phyloP scores from a whole-genome alignment of 2,113 vertebrate genomes.

The Otocyon megalotis region DNA sequence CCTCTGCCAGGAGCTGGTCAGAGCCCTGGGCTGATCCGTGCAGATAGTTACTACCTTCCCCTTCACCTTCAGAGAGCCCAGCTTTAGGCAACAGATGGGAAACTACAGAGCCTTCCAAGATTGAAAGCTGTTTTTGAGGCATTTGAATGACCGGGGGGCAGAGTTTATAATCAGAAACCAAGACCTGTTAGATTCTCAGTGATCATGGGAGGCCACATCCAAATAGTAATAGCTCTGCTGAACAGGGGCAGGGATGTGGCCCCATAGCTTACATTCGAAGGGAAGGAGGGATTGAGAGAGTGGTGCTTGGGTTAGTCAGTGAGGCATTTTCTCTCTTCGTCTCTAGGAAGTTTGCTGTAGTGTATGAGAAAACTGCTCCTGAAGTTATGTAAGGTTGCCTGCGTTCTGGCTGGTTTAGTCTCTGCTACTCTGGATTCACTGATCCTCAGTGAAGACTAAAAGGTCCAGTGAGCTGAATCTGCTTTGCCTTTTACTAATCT shows the following conservation, averaged over 20 bases:
- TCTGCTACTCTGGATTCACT: neutral
- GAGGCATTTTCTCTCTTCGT: neutral
- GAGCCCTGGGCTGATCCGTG: neutral
- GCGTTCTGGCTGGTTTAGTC: neutral
- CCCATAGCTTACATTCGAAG: too few relatives aligned
- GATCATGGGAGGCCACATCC: neutral
- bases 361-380: neutral
- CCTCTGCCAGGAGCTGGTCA: neutral
- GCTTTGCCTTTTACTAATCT: neutral
- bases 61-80: neutral
- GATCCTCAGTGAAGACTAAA: neutral
- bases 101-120: neutral
- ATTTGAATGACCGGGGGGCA: neutral
- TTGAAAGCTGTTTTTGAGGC: neutral
- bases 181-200: neutral
- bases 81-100: neutral
- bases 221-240: neutral
- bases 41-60: neutral
- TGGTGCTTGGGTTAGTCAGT: neutral
- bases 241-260: neutral
- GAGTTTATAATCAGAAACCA: neutral
- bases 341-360: neutral
- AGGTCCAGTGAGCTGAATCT: neutral
- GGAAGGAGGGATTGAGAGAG: neutral
- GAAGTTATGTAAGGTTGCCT: neutral